Evolutionary conservation across 2,113 vertebrate genomes (phyloP).

Genomic region (Solenodon paradoxus): DNA sequence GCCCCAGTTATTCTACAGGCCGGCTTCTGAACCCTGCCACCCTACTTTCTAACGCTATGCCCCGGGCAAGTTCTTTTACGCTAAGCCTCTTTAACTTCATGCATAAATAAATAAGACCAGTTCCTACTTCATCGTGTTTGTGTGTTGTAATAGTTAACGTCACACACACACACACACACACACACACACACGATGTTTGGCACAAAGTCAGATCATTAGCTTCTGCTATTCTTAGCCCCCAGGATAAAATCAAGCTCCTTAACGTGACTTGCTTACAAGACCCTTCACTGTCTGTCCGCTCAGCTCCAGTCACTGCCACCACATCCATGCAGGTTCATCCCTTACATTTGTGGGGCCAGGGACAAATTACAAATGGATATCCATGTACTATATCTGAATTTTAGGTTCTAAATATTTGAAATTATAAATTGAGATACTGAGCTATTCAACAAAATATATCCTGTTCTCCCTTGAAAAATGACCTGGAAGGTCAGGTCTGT

Average conservation of each 20-base stretch:
- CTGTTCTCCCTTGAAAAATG: background rate
- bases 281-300: background rate
- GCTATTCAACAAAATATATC: conserved; percentile 11
- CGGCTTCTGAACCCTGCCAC: background rate
- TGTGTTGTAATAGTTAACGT: background rate
- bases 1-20: background rate
- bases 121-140: background rate
- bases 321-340: background rate
- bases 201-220: background rate
- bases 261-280: background rate
- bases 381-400: background rate
- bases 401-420: background rate
- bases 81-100: background rate
- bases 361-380: background rate
- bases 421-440: background rate
- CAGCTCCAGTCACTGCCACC: background rate
- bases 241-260: background rate
- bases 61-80: background rate
- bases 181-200: background rate
- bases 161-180: background rate
- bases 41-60: background rate
- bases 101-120: background rate
- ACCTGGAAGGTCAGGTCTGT: background rate
- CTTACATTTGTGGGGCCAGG: background rate
- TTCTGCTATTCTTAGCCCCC: background rate